phyloP scores from a whole-genome alignment of 2,888 invertebrate species.

The Pachliopta kotzebuea region DNA sequence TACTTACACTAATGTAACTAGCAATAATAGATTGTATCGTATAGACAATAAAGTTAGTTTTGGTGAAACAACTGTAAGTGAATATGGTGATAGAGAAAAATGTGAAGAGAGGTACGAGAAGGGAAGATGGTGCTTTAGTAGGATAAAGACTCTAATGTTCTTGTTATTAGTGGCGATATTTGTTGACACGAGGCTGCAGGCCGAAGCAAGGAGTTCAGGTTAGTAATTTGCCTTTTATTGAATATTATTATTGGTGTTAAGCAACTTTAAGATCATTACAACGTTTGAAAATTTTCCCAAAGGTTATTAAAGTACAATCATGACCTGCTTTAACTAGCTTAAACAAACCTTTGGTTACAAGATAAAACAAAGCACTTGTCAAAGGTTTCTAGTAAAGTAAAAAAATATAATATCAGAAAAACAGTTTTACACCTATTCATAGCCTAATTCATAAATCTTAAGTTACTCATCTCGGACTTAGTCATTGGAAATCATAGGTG shows the following conservation, averaged over 20 bases:
- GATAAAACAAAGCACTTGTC: too few species aligned
- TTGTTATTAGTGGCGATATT: conserved; percentile 62
- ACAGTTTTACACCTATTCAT: too few species aligned
- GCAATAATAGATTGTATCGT: conserved; percentile 54
- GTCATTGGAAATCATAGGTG: conserved; percentile 14
- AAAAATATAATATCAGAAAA: too few species aligned
- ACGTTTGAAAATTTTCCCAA: neutral
- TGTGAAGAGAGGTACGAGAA: conserved; percentile 48
- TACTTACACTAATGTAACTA: conserved; percentile 44
- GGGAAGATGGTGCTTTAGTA: conserved; percentile 62
- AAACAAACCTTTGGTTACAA: too few species aligned
- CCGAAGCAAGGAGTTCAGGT: conserved; percentile 73
- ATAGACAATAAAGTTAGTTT: conserved; percentile 57
- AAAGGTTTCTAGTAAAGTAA: too few species aligned
- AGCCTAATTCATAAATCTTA: conserved; percentile 5
- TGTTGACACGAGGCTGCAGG: conserved; percentile 54
- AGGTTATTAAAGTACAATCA: neutral
- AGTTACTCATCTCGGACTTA: conserved; percentile 16
- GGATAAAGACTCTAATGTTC: conserved; percentile 66
- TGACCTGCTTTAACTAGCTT: too few species aligned
- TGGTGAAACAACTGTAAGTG: conserved; percentile 41
- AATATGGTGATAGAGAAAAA: conserved; percentile 45
- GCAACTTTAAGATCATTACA: neutral
- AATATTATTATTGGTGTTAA: neutral
- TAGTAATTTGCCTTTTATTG: conserved; percentile 37